Base-by-base conservation (phyloP, 2,113 vertebrate species). In the Gobio gobio region DNA sequence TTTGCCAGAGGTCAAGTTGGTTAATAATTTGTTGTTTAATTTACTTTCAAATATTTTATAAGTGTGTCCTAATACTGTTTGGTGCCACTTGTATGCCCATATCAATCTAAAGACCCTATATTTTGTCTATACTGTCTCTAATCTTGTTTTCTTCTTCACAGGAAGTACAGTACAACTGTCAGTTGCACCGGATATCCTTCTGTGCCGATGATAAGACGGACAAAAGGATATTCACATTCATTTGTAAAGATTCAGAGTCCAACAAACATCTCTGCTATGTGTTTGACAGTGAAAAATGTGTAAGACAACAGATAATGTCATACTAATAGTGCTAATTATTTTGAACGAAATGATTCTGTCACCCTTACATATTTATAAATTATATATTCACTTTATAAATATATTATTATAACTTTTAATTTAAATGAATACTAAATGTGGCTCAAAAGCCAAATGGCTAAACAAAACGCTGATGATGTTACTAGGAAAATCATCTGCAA, bases 271-370 rank as follows among this genome's bases (percentile, higher is more conserved):
- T 99, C 89, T 99, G 98, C 93, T 99, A 96, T 47, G 98, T 99
- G 84, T 99, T 99, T 94, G 98, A 99, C 95, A 99, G 98, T 86
- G 98, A 99, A 83, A 99, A 99, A 94, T 99, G 98, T 96, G 98
- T 99, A 98, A 96, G 98, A 45, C 14, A 93, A 59, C 45, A 22
- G 9, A 16, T 8, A 63, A 29, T 68, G 24, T 49, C 63, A 43
- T 54, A 7, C 26, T 66, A 43, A 10, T 18, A n/a, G 24, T 54
- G 5, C 26, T 7, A 26, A 45, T 24, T 5, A 2, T 45, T 33
- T 63, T 61, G 26, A 29, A n/a, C 45, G 3, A 78, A 61, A 24
- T 78, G 1, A 61, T 61, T 61, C 36, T 24, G 8, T 45, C 3
- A 10, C 14, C 18, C 13, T 56, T 22, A 14, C 10, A 24, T 45